Conservation (phyloP, 1,140 invertebrate species). For the Doryteuthis pealeii region DNA sequence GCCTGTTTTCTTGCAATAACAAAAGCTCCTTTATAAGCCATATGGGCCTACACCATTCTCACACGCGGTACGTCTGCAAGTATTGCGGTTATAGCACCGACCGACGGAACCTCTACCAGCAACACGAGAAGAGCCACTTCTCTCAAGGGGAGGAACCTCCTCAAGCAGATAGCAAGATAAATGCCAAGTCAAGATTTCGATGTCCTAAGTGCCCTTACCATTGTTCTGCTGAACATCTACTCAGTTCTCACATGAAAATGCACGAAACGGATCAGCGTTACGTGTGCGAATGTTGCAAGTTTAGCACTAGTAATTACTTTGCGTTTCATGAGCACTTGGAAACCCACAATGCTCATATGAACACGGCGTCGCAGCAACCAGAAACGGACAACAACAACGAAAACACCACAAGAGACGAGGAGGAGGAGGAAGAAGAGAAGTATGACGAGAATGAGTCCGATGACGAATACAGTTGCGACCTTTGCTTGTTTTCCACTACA, state of each 20-base stretch:
- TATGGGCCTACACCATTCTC: constrained; percentile 44
- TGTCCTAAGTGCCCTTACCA: constrained; percentile 37
- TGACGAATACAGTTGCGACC: constrained; percentile 42
- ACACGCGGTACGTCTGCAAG: constrained; percentile 44
- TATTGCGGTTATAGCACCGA: constrained; percentile 50
- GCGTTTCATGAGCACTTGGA: constrained; percentile 24
- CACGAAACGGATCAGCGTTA: constrained; percentile 33
- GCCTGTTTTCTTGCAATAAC: constrained; percentile 48
- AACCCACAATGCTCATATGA: neutral
- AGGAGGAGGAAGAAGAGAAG: constrained; percentile 27
- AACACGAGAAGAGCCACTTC: constrained; percentile 48
- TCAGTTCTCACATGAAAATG: constrained; percentile 35
- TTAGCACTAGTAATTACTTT: constrained; percentile 28
- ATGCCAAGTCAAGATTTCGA: neutral
- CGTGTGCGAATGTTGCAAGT: constrained; percentile 38
- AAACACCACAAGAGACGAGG: constrained; percentile 20
- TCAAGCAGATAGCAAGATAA: neutral
- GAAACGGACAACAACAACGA: constrained; percentile 18
- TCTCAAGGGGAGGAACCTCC: constrained; percentile 16
- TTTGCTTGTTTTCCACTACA: constrained; percentile 46
- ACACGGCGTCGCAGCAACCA: no score
- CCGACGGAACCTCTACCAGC: constrained; percentile 38
- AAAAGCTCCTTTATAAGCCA: constrained; percentile 49
- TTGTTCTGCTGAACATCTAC: constrained; percentile 23
- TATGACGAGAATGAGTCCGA: constrained; percentile 31